Conservation (phyloP, 2,888 invertebrate species). For the Eudasyphora cyanicolor region DNA sequence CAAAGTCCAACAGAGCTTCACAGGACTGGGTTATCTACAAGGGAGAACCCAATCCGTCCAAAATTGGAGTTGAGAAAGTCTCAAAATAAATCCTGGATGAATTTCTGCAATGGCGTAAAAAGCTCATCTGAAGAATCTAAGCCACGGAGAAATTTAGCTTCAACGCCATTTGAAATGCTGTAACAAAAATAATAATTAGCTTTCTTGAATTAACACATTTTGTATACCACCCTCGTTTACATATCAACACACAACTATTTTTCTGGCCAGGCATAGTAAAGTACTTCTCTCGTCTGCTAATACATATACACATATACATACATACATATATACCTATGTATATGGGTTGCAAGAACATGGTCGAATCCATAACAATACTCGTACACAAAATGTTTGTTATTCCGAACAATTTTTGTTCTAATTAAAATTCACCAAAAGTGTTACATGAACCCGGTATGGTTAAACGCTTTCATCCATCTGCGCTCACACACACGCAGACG, state of each 20-base stretch:
- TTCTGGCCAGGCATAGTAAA: not conserved
- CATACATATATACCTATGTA: not conserved
- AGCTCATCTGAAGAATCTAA: too few relatives aligned
- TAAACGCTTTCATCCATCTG: slow-evolving; percentile 37
- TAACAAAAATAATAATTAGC: too few relatives aligned
- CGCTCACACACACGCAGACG: slow-evolving; percentile 5
- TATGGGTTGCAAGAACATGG: not conserved
- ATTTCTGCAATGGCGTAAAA: too few relatives aligned
- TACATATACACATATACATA: too few relatives aligned
- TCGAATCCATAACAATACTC: slow-evolving; percentile 20
- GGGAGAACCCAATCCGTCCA: too few relatives aligned
- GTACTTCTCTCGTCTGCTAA: too few relatives aligned
- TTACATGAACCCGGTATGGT: slow-evolving; percentile 47
- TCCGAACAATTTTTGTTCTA: slow-evolving; percentile 45
- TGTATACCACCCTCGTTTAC: not conserved
- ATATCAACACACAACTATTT: not conserved
- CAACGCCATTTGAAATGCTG: too few relatives aligned
- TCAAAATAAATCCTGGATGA: too few relatives aligned
- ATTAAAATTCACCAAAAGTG: slow-evolving; percentile 61
- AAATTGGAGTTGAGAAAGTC: too few relatives aligned
- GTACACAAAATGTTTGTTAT: slow-evolving; percentile 25
- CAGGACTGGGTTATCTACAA: too few relatives aligned
- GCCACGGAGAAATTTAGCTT: too few relatives aligned
- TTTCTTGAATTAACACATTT: not conserved
- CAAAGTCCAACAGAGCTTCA: too few relatives aligned